Conservation (phyloP, 2,797 vertebrate genomes). For the Argentina silus region DNA sequence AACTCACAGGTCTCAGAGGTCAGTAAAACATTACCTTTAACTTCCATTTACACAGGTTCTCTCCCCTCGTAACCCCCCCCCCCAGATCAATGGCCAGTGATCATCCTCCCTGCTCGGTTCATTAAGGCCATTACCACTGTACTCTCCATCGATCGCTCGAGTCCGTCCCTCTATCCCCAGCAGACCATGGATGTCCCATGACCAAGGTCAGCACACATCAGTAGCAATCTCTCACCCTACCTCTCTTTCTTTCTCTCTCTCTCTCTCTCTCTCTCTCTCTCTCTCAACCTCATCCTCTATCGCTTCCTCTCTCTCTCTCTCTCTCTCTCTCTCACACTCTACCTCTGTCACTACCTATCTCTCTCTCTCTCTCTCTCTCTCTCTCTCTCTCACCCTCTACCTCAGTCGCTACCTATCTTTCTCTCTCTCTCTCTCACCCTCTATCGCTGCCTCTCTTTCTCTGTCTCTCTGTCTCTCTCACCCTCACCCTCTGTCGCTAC, state of each 20-base stretch:
- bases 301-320: background rate
- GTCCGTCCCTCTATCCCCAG: slow-evolving; percentile 33
- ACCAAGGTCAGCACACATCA: slow-evolving; percentile 29
- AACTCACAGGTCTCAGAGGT: slow-evolving; percentile 36
- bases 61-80: background rate
- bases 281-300: background rate
- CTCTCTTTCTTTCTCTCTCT: background rate
- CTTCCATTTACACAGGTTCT: slow-evolving; percentile 22
- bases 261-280: slow-evolving; percentile 4
- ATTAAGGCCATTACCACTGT: slow-evolving; percentile 58
- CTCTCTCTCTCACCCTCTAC: background rate
- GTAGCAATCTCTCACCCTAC: slow-evolving; percentile 15
- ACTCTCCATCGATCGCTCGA: slow-evolving; percentile 53
- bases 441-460: too few species aligned
- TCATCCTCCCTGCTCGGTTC: slow-evolving; percentile 42
- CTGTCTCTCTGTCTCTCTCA: background rate
- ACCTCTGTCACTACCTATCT: background rate
- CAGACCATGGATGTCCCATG: slow-evolving; percentile 23
- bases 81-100: slow-evolving; percentile 52
- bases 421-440: too few species aligned
- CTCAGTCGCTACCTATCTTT: background rate
- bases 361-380: background rate
- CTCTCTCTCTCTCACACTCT: background rate
- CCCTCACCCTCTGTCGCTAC: background rate
- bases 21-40: slow-evolving; percentile 54